Base-by-base conservation (phyloP, 2,888 invertebrate species). In the Agrilus mali region DNA sequence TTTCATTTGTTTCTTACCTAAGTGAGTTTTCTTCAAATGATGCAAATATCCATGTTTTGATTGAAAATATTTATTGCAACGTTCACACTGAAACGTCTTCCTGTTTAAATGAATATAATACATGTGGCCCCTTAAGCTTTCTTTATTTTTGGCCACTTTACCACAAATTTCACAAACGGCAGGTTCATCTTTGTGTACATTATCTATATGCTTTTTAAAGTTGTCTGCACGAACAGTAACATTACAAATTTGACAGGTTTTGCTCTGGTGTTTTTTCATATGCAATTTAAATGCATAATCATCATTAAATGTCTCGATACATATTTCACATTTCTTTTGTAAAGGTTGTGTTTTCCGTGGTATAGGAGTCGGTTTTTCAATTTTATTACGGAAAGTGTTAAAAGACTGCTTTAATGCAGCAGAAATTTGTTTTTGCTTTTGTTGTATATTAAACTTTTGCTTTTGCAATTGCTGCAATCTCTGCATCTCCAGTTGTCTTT, bases 91-190 rank as follows among this genome's bases (percentile, higher is more conserved):
- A 38, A 55, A 57, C 14, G 53, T 45, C 13, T 52, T 50, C 10
- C 55, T 48, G 33, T 53, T 58, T 42, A 55, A 57, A 43, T 61
- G 63, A 43, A 57, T 54, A 42, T 61, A 58, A 40, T 59, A 58
- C 41, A 60, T 58, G 47, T 63, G 63, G 8, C 59, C 59, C 15
- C 58, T 48, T 40, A 63, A 48, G 49, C 61, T 60, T 41, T 59
- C 58, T 8, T 54, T 50, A 47, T 61, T 63, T 50, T 63, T 61
- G 33, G 55, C 58, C 20, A 55, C 53, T 16, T 53, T 55, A 8
- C 60, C 61, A 42, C 62, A 63, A n/a, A 61, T 48, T 32, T 61
- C 57, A 47, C 62, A 63, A 17, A 57, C 51, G 33, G 55, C 54
- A n/a, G 57, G 59, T 2, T 53, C 46, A 40, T 55, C 54, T 14